phyloP scores from a whole-genome alignment of 1,140 invertebrate genomes.

The Phocides pigmalion region DNA sequence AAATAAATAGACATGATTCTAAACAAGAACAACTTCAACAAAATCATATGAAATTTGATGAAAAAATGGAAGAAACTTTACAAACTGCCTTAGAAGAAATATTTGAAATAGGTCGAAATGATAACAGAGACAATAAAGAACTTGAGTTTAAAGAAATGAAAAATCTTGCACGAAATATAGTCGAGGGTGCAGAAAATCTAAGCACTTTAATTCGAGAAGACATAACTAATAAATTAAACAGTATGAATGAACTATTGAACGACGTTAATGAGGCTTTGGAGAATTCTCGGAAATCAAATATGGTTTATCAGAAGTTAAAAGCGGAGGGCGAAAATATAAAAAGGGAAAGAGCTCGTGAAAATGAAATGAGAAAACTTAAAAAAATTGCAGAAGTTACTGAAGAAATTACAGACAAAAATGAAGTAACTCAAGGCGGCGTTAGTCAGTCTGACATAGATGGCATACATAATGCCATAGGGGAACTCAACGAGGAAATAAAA shows the following conservation, averaged over 20 bases:
- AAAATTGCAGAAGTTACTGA: slow-evolving; percentile 34
- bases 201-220: slow-evolving; percentile 75
- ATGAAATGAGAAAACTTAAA: slow-evolving; percentile 26
- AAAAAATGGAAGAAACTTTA: slow-evolving; percentile 61
- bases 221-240: slow-evolving; percentile 78
- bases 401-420: slow-evolving; percentile 28
- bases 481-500: slow-evolving; percentile 65
- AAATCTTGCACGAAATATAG: slow-evolving; percentile 65
- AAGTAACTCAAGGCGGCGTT: slow-evolving; percentile 34
- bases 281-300: slow-evolving; percentile 74
- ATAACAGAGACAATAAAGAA: slow-evolving; percentile 62
- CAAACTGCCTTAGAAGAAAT: slow-evolving; percentile 59
- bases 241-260: slow-evolving; percentile 77
- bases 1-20: not conserved
- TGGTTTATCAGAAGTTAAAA: slow-evolving; percentile 68
- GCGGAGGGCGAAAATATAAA: slow-evolving; percentile 51
- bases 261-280: slow-evolving; percentile 78
- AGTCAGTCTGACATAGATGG: slow-evolving; percentile 61
- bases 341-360: slow-evolving; percentile 5
- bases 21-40: slow-evolving; percentile 2
- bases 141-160: slow-evolving; percentile 75
- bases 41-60: slow-evolving; percentile 48
- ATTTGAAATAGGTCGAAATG: slow-evolving; percentile 53
- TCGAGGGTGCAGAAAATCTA: slow-evolving; percentile 72
- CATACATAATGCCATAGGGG: slow-evolving; percentile 63